phyloP scores from a whole-genome alignment of 2,797 vertebrate genomes.

The Pachyuromys duprasi region DNA sequence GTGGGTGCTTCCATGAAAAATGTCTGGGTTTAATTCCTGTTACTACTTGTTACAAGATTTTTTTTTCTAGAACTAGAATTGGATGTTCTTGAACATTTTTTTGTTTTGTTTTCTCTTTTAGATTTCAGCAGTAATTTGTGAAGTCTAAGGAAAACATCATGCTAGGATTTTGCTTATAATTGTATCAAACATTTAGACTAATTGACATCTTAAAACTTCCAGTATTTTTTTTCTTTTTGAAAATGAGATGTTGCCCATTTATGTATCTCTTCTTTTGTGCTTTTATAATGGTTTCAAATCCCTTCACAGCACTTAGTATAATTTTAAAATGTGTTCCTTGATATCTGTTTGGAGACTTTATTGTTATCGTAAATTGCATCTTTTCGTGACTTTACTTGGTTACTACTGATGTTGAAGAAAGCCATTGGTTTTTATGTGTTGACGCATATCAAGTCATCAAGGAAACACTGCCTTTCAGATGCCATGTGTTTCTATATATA shows the following conservation, averaged over 20 bases:
- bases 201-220: not conserved
- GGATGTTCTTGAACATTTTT: not conserved
- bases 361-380: constrained; percentile 27
- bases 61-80: not conserved
- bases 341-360: constrained; percentile 38
- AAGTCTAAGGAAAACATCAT: constrained; percentile 7
- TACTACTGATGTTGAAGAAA: not conserved
- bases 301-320: constrained; percentile 1
- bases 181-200: not conserved
- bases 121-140: constrained; percentile 2
- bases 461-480: constrained; percentile 4
- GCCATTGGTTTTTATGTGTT: constrained; percentile 32
- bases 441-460: not conserved
- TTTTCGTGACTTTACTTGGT: constrained; percentile 36
- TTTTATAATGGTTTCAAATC: not conserved
- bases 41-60: not conserved
- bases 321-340: constrained; percentile 27
- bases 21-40: not conserved
- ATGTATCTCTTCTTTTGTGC: not conserved
- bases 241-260: not conserved
- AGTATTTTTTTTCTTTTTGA: not conserved
- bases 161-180: not conserved
- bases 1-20: not conserved
- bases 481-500: not conserved
- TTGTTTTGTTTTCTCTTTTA: not conserved